Evolutionary conservation across 2,113 vertebrate species (phyloP).

Genomic region (Aepyceros melampus): DNA sequence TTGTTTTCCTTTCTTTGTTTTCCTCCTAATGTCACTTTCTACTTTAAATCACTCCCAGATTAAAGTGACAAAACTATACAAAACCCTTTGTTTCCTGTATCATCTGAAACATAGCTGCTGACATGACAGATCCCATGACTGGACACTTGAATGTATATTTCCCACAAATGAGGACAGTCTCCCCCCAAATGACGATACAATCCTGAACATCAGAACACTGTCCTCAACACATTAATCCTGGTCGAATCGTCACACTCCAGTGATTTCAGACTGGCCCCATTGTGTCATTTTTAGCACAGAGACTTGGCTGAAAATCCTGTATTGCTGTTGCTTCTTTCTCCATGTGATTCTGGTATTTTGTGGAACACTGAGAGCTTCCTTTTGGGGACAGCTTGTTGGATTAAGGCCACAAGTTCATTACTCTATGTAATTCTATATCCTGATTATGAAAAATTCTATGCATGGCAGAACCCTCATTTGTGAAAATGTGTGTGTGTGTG

Average conservation of each 20-base stretch:
- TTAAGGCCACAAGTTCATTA: neutral
- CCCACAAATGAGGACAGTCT: neutral
- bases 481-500: neutral
- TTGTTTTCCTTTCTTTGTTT: neutral
- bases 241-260: neutral
- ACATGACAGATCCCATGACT: neutral
- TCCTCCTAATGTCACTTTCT: neutral
- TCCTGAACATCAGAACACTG: neutral
- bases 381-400: neutral
- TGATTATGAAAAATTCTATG: too few species aligned
- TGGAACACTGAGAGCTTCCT: neutral
- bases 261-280: neutral
- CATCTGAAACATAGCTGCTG: neutral
- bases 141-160: neutral
- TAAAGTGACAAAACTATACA: neutral
- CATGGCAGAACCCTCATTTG: neutral
- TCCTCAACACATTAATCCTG: neutral
- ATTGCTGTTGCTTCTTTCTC: neutral
- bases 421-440: too few species aligned
- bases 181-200: neutral
- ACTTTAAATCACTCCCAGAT: neutral
- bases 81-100: neutral
- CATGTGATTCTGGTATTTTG: neutral
- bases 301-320: too few species aligned
- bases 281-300: neutral